Evolutionary conservation across 53 echinoderm and acorn worm species (phyloP), one percentile per base, ranked within the genome.

Genomic region (Apostichopus leukothele): DNA sequence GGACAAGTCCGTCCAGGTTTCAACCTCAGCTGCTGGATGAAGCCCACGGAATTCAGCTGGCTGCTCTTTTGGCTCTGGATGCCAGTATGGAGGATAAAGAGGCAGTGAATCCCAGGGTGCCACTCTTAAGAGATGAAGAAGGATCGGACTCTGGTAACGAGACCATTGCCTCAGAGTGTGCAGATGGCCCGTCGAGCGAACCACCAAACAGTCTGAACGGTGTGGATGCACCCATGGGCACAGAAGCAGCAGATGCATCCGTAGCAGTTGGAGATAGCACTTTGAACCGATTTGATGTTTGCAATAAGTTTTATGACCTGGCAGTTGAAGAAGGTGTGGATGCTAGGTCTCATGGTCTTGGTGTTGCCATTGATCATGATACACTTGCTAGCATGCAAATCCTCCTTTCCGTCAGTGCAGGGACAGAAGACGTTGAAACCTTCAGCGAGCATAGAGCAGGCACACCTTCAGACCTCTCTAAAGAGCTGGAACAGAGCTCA

Each of bases 81-180:
- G 91, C 92, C 67, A 91, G 93, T 25, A 78, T 93, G 23, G 84
- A 88, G 21, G 91, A 90, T 27, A 83, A 63, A 21, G 84, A 76
- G 19, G 83, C 86, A 19, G 73, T 87, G 0, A 76, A 78, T 25
- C 86, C 89, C 39, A 86, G 90, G 50, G 90, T 76, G 7, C 91
- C 89, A 23, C 88, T 87, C 19, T 67, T 89, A 16, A 68, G 80
- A 23, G 94, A 95, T 16, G 95, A 95, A 78, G 93, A 91, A 26
- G 99, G 93, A 67, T 96, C 96, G 3, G 99, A 99, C 77, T 99
- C 99, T 5, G 99, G 99, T 7, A 99, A 99, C 68, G 99, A 99
- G 88, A 99, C 99, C 19, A 95, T 99, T 27, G 93, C 99, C 27
- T 99, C 99, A 50, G 99, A 99, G 77, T 93, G 90, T 75, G 88